Evolutionary conservation across 2,888 invertebrate genomes (phyloP).

Genomic region (Drosophila longiperda): DNA sequence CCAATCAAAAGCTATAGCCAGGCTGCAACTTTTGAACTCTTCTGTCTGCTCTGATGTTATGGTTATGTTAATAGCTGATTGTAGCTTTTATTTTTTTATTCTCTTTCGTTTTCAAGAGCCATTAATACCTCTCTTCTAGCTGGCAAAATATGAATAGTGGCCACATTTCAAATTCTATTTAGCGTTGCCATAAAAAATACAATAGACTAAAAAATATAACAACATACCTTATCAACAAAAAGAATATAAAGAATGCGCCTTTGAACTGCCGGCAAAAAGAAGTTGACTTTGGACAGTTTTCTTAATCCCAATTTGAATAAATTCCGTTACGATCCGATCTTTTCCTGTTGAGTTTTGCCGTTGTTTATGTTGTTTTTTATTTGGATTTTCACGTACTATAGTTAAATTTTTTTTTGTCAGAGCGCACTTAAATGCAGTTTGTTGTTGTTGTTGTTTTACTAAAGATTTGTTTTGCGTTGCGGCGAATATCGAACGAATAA

Average conservation of each 20-base stretch:
- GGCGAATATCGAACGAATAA: conserved; percentile 28
- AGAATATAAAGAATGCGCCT: conserved; percentile 15
- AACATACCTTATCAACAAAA: conserved; percentile 41
- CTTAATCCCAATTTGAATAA: conserved; percentile 43
- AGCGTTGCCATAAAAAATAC: conserved; percentile 47
- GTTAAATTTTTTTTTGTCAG: conserved; percentile 44
- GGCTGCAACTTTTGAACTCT: conserved; percentile 16
- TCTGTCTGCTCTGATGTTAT: conserved; percentile 16
- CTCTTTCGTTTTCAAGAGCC: conserved; percentile 15
- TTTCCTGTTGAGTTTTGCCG: not conserved
- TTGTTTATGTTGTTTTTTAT: not conserved
- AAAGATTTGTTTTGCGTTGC: conserved; percentile 21
- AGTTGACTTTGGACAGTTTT: conserved; percentile 3
- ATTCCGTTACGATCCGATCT: conserved; percentile 19
- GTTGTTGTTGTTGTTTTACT: conserved; percentile 28
- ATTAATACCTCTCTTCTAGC: conserved; percentile 13
- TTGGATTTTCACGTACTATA: conserved; percentile 41
- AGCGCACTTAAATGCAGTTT: conserved; percentile 42
- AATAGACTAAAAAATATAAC: not conserved
- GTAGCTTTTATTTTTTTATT: conserved; percentile 18
- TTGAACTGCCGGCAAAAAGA: conserved; percentile 27
- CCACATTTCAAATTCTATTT: conserved; percentile 30
- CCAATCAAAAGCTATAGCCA: conserved; percentile 52
- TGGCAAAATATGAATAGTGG: conserved; percentile 46
- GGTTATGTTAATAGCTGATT: conserved; percentile 55